Conservation (phyloP, 2,888 invertebrate species). For the Seira sanloemensis region DNA sequence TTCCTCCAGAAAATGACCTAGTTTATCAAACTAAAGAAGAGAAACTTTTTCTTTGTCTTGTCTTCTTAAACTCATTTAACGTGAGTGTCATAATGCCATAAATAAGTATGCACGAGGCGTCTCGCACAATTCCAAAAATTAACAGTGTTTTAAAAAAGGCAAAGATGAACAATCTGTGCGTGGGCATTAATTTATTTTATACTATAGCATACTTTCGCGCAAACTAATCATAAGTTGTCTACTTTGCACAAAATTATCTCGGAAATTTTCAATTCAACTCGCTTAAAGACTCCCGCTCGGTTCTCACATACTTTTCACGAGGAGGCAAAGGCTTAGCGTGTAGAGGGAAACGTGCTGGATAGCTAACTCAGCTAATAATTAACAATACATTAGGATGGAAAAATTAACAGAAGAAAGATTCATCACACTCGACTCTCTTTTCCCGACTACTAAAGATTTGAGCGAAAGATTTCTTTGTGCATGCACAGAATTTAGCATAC, state of each 20-base stretch:
- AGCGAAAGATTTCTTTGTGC: background rate
- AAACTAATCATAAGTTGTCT: constrained; percentile 46
- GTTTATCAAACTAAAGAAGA: constrained; percentile 31
- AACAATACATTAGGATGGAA: background rate
- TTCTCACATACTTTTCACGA: background rate
- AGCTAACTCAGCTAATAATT: background rate
- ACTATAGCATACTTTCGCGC: no score
- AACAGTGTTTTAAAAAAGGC: constrained; percentile 53
- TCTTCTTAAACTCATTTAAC: constrained; percentile 5
- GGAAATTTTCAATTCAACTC: constrained; percentile 48
- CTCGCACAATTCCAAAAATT: constrained; percentile 51
- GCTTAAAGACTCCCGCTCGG: constrained; percentile 7
- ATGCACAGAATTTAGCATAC: background rate
- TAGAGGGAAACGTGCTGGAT: background rate
- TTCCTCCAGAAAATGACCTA: constrained; percentile 42
- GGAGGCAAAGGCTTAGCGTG: no score
- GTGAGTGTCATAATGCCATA: constrained; percentile 3
- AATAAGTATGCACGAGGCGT: constrained; percentile 15
- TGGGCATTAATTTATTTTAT: background rate
- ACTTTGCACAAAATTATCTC: constrained; percentile 56
- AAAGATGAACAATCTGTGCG: constrained; percentile 9
- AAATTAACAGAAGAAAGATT: background rate
- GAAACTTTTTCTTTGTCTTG: background rate
- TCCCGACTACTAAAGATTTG: no score
- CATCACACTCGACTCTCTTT: background rate